Percentiles rank a stretch among this genome's conserved stretches.
Evolutionary conservation across 2,113 vertebrate species (phyloP).

Genomic region (Melanocharis versteri): DNA sequence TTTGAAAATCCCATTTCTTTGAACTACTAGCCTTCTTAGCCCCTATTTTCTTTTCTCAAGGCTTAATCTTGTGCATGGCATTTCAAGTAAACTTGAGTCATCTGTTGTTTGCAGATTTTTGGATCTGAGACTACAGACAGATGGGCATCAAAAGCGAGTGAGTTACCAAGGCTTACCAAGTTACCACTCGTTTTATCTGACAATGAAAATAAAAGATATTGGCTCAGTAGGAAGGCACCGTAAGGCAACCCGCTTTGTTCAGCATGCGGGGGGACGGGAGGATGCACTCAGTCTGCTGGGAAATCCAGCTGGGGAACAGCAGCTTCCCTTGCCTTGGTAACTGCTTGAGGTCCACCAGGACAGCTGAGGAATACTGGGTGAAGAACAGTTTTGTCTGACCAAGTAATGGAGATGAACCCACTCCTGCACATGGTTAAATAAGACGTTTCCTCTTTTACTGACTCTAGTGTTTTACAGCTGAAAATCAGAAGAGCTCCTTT

Average conservation of each 20-base stretch:
- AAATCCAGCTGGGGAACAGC: neutral
- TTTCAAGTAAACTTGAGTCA: slow-evolving; percentile 14
- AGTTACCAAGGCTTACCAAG: neutral
- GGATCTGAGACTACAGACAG: neutral
- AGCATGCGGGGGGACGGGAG: neutral
- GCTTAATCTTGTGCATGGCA: neutral
- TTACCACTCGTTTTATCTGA: neutral
- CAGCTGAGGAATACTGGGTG: neutral
- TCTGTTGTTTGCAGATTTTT: neutral
- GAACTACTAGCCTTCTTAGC: neutral
- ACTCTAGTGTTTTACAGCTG: neutral
- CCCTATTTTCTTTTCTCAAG: neutral
- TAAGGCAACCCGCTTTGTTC: neutral
- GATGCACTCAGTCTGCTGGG: neutral
- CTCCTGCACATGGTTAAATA: neutral
- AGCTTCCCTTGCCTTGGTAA: neutral
- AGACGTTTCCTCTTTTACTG: neutral
- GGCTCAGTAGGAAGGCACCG: neutral
- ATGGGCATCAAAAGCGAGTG: neutral
- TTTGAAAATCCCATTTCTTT: neutral
- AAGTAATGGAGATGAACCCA: neutral
- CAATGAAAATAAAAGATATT: neutral
- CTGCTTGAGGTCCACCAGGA: neutral
- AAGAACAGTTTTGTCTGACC: neutral
- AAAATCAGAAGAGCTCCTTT: neutral